Base-by-base conservation (phyloP, 1,140 invertebrate species). In the Neuroterus valhalla region DNA sequence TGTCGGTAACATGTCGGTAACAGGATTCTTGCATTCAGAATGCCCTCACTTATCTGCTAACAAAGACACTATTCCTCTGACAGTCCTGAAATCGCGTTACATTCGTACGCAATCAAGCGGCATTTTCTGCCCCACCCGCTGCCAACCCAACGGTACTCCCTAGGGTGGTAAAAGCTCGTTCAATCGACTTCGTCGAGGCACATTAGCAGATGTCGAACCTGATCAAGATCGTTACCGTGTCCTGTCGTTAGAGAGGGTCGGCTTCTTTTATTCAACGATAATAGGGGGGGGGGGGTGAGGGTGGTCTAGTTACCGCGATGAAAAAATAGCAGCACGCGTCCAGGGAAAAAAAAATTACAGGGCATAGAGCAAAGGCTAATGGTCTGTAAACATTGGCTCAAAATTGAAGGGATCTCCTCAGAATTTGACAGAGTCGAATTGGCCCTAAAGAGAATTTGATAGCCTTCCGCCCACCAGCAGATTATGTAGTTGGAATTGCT, bases 101-200 rank as follows among this genome's bases (percentile, higher is more conserved):
- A 78, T 81, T 80, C 76, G 75, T 52, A 17, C 17, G 44, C 26
- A 23, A 78, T 69, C 74, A 81, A 81, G 12, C 26, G 42, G 19
- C 23, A 48, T 66, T 23, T 48, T 48, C 44, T 44, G 45, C n/a
- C 23, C 68, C 31, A 26, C 21, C 45, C 46, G 15, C 44, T 31
- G 12, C 23, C 45, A 69, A 43, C 46, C 73, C 44, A 23, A 43
- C 48, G 69, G 68, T 66, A 74, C 75, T 74, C 69, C 72, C 72
- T 62, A 55, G 74, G 70, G 74, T 69, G 66, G 26, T 74, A 43
- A 71, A 74, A 74, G 55, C 48, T 77, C 66, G 74, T 77, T 74
- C 69, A 42, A 73, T 73, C 50, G 72, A 74, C 75, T 69, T 74
- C 44, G 48, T 68, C 66, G 48, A 70, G 68, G 75, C 26, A 74